Evolutionary conservation across 2,888 invertebrate genomes (phyloP).

Genomic region (Drosophila recens): DNA sequence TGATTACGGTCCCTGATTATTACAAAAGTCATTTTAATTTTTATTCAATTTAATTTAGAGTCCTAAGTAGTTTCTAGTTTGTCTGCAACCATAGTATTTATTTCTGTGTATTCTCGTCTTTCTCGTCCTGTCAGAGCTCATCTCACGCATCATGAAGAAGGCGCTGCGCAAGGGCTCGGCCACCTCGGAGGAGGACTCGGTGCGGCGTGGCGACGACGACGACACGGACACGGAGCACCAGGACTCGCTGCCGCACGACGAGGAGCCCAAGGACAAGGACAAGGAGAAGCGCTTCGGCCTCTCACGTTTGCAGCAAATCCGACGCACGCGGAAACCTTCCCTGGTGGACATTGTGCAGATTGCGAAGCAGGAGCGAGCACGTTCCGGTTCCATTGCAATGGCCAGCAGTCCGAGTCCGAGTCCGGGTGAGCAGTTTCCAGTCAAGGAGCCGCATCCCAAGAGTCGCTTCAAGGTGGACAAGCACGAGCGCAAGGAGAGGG

Average conservation of each 20-base stretch:
- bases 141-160: constrained; percentile 85
- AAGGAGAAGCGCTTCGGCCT: constrained; percentile 71
- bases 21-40: no score
- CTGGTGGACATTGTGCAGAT: constrained; percentile 84
- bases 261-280: constrained; percentile 77
- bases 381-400: constrained; percentile 59
- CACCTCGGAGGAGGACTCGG: constrained; percentile 86
- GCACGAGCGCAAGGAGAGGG: constrained; percentile 58
- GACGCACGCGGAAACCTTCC: constrained; percentile 82
- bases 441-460: constrained; percentile 76
- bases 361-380: constrained; percentile 79
- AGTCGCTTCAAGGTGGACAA: constrained; percentile 81
- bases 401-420: constrained; percentile 21
- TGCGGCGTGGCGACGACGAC: constrained; percentile 85
- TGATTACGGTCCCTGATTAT: no score
- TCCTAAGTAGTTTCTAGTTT: no score
- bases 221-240: constrained; percentile 91
- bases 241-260: constrained; percentile 89
- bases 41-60: no score
- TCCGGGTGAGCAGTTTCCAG: constrained; percentile 40
- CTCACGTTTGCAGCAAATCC: constrained; percentile 80
- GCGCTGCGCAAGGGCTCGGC: constrained; percentile 87
- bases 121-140: constrained; percentile 72
- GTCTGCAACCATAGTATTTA: no score
- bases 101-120: neutral